Conservation (phyloP, 2,113 vertebrate genomes). For the Mellivora capensis region DNA sequence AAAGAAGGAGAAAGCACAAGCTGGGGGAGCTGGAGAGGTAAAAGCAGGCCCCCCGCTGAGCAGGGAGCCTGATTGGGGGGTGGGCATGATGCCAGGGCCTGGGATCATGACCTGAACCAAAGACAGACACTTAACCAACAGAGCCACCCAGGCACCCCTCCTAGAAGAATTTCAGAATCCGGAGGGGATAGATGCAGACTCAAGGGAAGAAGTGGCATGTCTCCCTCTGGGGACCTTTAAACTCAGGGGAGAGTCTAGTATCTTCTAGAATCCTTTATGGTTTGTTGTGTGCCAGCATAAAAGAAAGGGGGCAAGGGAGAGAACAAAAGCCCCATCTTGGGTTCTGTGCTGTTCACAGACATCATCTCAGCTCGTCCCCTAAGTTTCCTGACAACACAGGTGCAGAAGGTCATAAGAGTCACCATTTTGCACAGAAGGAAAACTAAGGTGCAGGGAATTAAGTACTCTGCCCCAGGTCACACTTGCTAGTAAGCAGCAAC, state of each 20-base stretch:
- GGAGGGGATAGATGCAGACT: not conserved
- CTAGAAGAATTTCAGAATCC: not conserved
- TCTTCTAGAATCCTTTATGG: not conserved
- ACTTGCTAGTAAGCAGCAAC: not conserved
- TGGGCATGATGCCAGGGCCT: too few species aligned
- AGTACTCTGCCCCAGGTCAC: not conserved
- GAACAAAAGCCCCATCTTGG: fast-evolving
- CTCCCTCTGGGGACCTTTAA: not conserved
- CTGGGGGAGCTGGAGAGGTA: too few species aligned
- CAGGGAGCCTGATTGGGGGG: too few species aligned
- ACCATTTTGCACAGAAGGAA: not conserved
- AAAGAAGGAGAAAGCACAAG: too few species aligned
- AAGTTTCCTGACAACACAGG: not conserved
- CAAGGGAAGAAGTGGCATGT: not conserved
- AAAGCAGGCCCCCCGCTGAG: too few species aligned
- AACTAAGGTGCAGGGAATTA: not conserved
- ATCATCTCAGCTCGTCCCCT: not conserved
- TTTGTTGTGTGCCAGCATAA: not conserved
- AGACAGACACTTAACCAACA: too few species aligned
- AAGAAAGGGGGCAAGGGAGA: not conserved
- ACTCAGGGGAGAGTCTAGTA: not conserved
- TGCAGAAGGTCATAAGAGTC: not conserved
- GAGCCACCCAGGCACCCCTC: too few species aligned
- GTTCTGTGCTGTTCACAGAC: not conserved
- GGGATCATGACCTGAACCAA: too few species aligned